Percentiles rank a stretch among this genome's conserved stretches.
Conservation (phyloP, 2,797 vertebrate genomes). For the Xerus rutilus region DNA sequence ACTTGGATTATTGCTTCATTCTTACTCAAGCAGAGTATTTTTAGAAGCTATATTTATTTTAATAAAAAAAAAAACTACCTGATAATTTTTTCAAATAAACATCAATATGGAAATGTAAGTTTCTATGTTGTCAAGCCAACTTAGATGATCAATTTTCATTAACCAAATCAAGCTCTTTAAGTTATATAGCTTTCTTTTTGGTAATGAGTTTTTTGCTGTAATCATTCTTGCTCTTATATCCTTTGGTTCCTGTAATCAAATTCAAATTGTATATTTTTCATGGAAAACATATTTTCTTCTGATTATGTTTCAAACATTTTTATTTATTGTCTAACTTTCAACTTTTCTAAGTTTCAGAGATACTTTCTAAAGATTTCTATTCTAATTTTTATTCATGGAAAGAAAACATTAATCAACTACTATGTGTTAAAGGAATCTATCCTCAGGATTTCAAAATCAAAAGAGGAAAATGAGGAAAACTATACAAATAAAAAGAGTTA, state of each 20-base stretch:
- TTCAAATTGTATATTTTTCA: background rate
- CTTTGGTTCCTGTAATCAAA: background rate
- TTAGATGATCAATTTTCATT: background rate
- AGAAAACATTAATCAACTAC: background rate
- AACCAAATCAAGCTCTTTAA: background rate
- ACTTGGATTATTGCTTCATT: background rate
- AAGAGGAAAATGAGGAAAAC: background rate
- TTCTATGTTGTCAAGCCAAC: background rate
- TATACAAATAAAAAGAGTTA: background rate
- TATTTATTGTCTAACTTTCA: background rate
- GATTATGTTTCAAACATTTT: background rate
- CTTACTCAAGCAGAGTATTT: background rate
- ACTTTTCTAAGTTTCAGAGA: background rate
- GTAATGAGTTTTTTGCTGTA: background rate
- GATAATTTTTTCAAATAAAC: background rate
- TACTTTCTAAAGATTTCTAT: background rate
- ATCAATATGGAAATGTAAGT: background rate
- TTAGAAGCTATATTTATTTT: background rate
- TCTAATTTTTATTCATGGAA: background rate
- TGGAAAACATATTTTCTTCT: background rate
- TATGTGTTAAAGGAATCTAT: background rate
- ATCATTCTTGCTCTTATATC: background rate
- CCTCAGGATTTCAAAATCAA: background rate
- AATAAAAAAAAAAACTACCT: background rate
- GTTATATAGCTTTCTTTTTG: background rate